Percentiles rank a stretch among this genome's conserved stretches.
Evolutionary conservation across 1,140 invertebrate genomes (phyloP).

Genomic region (Magallana angulata): DNA sequence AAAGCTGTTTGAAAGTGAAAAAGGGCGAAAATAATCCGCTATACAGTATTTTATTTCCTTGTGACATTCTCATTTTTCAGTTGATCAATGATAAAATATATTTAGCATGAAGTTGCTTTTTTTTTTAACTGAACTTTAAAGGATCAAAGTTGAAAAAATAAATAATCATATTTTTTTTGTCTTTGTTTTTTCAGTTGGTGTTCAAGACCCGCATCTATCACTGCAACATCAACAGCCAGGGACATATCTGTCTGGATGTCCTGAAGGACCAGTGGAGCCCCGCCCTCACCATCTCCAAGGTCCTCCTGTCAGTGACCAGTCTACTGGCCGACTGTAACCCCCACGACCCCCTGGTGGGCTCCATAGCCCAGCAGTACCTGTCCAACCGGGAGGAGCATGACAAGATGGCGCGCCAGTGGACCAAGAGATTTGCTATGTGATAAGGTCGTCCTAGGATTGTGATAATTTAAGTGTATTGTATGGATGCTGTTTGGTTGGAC

Average conservation of each 20-base stretch:
- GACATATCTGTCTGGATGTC: conserved; percentile 80
- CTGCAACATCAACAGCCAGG: conserved; percentile 80
- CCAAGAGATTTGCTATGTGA: conserved; percentile 97
- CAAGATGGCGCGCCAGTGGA: conserved; percentile 98
- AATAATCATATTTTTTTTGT: too few species aligned
- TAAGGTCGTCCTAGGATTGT: neutral
- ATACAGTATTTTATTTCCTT: too few species aligned
- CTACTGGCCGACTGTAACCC: conserved; percentile 85
- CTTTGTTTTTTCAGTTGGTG: conserved; percentile 86
- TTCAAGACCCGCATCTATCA: conserved; percentile 86
- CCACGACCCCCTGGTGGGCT: conserved; percentile 98
- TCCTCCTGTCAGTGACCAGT: conserved; percentile 88
- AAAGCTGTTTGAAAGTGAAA: too few species aligned
- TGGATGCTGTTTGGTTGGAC: neutral
- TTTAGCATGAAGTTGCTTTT: too few species aligned
- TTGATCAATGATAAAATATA: too few species aligned
- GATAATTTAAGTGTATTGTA: too few species aligned
- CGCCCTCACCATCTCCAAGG: conserved; percentile 78
- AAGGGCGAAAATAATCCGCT: too few species aligned
- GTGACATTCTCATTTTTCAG: too few species aligned
- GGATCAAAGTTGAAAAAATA: too few species aligned
- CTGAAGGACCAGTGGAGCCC: conserved; percentile 80
- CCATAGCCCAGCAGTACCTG: conserved; percentile 98
- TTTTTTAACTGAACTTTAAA: too few species aligned
- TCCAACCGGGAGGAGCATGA: conserved; percentile 98